These are phyloP conservation scores for Potamilus streckersoni DNA, from an alignment of 1,140 invertebrate genomes.

Conservation along the genomic window DNA sequence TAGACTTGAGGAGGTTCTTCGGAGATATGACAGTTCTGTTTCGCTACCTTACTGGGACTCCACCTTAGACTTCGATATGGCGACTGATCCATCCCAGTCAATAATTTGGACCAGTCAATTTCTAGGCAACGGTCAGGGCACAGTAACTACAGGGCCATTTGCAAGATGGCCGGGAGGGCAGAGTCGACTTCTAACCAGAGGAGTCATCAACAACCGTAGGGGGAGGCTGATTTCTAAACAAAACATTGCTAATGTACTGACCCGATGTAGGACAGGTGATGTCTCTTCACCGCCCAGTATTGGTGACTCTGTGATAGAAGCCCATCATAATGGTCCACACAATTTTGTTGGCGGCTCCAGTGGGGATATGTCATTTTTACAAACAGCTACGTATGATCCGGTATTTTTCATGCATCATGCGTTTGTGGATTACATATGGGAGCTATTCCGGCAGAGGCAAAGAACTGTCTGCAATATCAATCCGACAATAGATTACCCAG, in stretches of 20 bases:
- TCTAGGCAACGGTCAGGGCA: constrained; percentile 66
- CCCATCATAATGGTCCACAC: too few species aligned
- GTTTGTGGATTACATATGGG: constrained; percentile 21
- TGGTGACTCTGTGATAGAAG: too few species aligned
- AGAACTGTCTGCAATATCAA: constrained; percentile 3
- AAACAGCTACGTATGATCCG: constrained; percentile 8
- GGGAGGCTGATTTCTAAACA: too few species aligned
- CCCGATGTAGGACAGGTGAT: too few species aligned
- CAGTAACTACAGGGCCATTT: constrained; percentile 65
- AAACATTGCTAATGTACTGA: too few species aligned
- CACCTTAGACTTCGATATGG: constrained; percentile 61
- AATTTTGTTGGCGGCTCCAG: too few species aligned
- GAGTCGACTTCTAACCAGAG: too few species aligned
- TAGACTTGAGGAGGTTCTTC: constrained; percentile 52
- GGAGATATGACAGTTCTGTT: constrained; percentile 42
- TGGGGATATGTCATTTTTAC: too few species aligned
- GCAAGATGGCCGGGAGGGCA: too few species aligned
- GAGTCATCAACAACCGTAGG: too few species aligned
- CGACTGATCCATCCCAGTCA: constrained; percentile 56
- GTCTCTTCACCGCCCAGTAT: too few species aligned
- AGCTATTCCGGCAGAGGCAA: constrained; percentile 12
- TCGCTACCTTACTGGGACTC: constrained; percentile 68
- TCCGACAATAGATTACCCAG: constrained; percentile 13
- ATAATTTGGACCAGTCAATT: constrained; percentile 61
- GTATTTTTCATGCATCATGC: constrained; percentile 23